Evolutionary conservation across 2,797 vertebrate genomes (phyloP).

Genomic region (Rhinophrynus dorsalis): DNA sequence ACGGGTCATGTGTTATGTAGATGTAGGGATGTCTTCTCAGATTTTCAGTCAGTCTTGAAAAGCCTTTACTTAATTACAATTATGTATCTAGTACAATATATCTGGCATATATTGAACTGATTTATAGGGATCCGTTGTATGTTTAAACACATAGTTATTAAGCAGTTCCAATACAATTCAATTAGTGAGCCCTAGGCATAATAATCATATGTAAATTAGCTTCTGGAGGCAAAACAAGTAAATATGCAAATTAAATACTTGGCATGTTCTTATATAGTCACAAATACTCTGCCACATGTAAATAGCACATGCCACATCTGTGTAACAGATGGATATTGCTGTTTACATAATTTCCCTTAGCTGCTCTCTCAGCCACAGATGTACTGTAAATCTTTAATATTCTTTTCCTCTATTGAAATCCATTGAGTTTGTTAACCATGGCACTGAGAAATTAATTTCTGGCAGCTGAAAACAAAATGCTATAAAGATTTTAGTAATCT

Average conservation of each 20-base stretch:
- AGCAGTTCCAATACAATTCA: neutral
- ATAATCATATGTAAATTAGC: slow-evolving; percentile 21
- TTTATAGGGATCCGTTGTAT: neutral
- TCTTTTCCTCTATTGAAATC: slow-evolving; percentile 86
- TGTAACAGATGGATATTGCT: slow-evolving; percentile 83
- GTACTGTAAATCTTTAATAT: slow-evolving; percentile 74
- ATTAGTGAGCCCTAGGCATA: neutral
- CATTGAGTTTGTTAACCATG: slow-evolving; percentile 25
- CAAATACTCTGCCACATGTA: slow-evolving; percentile 45
- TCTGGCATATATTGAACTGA: neutral
- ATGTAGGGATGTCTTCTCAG: no score
- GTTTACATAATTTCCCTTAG: slow-evolving; percentile 80
- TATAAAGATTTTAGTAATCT: neutral
- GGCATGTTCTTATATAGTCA: slow-evolving; percentile 24
- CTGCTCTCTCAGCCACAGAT: slow-evolving; percentile 64
- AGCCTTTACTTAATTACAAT: no score
- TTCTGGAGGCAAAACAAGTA: slow-evolving; percentile 32
- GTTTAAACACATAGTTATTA: slow-evolving; percentile 1
- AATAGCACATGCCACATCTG: slow-evolving; percentile 60
- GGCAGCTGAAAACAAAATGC: neutral
- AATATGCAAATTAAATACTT: slow-evolving; percentile 25
- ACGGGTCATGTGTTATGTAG: no score
- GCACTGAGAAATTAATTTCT: slow-evolving; percentile 9
- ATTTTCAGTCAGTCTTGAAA: no score
- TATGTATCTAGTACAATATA: neutral